Evolutionary conservation across 2,797 vertebrate species (phyloP).

Genomic region (Loris lydekkerianus): DNA sequence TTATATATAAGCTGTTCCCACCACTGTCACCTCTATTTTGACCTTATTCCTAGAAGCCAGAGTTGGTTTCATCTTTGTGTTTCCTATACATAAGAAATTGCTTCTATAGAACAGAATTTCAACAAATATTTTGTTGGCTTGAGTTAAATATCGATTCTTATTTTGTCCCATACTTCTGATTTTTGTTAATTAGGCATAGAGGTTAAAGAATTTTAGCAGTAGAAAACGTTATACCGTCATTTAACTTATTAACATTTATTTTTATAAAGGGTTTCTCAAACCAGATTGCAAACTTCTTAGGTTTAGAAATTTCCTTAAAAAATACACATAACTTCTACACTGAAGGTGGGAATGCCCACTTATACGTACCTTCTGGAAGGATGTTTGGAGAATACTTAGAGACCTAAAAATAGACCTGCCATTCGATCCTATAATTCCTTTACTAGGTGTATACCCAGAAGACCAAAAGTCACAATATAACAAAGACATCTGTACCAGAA

Average conservation of each 20-base stretch:
- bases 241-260: neutral
- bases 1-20: neutral
- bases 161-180: neutral
- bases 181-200: conserved; percentile 33
- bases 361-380: no score
- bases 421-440: no score
- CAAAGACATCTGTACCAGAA: no score
- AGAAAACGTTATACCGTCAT: neutral
- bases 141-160: conserved; percentile 7
- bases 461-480: no score
- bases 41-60: neutral
- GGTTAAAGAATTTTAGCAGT: conserved; percentile 1
- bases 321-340: neutral
- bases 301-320: neutral
- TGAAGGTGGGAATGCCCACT: no score
- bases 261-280: neutral
- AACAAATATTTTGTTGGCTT: neutral
- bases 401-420: no score
- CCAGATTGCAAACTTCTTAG: neutral
- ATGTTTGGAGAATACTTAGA: no score
- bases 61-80: neutral
- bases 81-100: neutral
- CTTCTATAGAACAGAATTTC: neutral
- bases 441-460: no score
- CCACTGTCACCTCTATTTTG: neutral